These are phyloP conservation scores for Trissolcus brochymenae DNA, from an alignment of 2,888 invertebrate genomes.

Conservation along the genomic window DNA sequence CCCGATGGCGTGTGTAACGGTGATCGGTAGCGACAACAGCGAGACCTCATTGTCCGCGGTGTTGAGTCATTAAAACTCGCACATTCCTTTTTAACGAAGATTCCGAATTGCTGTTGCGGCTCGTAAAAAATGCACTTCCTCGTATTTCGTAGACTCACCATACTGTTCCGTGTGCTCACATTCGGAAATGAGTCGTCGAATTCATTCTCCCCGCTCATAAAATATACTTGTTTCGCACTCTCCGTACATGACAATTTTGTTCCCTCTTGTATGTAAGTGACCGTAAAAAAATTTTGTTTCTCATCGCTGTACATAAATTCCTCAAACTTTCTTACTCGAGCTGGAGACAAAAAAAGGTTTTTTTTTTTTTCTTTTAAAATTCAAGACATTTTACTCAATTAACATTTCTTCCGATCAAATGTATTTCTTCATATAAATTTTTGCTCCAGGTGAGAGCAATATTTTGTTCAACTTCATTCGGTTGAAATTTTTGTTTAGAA, in stretches of 20 bases:
- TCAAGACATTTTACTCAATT: no score
- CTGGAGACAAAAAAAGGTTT: no score
- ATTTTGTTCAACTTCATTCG: background rate
- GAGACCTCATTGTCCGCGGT: conserved; percentile 39
- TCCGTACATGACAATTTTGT: no score
- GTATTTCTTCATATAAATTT: no score
- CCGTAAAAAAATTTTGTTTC: background rate
- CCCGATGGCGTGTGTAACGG: conserved; percentile 47
- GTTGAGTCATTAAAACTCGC: conserved; percentile 53
- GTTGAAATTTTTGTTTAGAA: no score
- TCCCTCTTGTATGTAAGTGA: no score
- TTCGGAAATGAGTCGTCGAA: conserved; percentile 41
- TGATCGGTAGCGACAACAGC: conserved; percentile 40
- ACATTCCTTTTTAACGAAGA: conserved; percentile 53
- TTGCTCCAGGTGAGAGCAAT: no score
- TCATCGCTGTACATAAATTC: background rate
- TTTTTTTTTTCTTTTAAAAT: no score
- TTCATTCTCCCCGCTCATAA: background rate
- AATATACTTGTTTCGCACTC: no score
- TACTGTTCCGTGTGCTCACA: conserved; percentile 5
- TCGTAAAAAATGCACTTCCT: conserved; percentile 39
- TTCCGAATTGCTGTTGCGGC: conserved; percentile 38
- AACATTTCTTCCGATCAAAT: no score
- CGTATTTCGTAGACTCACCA: conserved; percentile 43
- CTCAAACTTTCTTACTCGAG: no score